These are phyloP conservation scores for Oppia nitens DNA, from an alignment of 1,140 invertebrate genomes.

Conservation along the genomic window DNA sequence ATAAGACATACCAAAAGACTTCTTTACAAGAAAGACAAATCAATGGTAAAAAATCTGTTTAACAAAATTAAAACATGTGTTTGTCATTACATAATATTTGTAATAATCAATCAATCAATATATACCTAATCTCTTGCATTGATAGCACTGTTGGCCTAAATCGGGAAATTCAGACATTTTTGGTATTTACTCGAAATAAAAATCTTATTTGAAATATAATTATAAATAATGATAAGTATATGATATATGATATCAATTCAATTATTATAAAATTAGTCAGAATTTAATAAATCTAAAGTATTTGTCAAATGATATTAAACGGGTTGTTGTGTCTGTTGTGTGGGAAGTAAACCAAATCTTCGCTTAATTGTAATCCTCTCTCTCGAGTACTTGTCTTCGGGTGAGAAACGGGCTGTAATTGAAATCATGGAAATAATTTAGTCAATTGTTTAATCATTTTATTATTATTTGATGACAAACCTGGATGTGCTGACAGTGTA, in stretches of 20 bases:
- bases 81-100: too few species aligned
- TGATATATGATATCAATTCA: too few species aligned
- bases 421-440: slow-evolving; percentile 23
- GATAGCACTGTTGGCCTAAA: slow-evolving; percentile 4
- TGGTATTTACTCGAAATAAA: too few species aligned
- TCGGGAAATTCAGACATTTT: slow-evolving; percentile 26
- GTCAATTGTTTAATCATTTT: slow-evolving; percentile 7
- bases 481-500: slow-evolving; percentile 73
- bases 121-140: slow-evolving; percentile 2
- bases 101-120: neutral
- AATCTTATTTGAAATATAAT: neutral
- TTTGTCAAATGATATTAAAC: neutral
- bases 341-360: slow-evolving; percentile 67
- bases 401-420: slow-evolving; percentile 69
- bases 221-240: neutral
- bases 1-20: slow-evolving; percentile 7
- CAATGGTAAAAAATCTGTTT: slow-evolving; percentile 12
- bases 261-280: too few species aligned
- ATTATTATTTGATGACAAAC: slow-evolving; percentile 28
- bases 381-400: slow-evolving; percentile 83
- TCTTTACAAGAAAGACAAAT: slow-evolving; percentile 3
- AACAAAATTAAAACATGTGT: too few species aligned
- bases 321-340: slow-evolving; percentile 47
- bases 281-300: too few species aligned
- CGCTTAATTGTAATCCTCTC: slow-evolving; percentile 77